phyloP scores from a whole-genome alignment of 1,140 invertebrate species.

The Archivesica marissinica region DNA sequence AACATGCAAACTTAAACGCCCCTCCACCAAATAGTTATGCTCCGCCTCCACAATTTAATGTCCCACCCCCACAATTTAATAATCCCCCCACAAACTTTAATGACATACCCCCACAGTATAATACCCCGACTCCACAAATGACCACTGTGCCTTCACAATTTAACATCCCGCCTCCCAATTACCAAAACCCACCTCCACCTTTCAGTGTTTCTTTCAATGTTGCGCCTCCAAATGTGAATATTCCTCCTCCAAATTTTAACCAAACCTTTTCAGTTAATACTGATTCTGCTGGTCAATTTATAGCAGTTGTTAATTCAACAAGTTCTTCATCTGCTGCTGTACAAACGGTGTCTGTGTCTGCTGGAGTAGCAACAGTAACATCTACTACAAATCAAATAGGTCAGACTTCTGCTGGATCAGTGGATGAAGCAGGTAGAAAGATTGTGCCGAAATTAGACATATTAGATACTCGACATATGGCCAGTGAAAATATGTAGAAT shows the following conservation, averaged over 20 bases:
- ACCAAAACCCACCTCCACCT: too few relatives aligned
- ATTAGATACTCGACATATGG: constrained; percentile 37
- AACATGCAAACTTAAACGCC: not conserved
- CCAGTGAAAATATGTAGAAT: not conserved
- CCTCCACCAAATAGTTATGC: not conserved
- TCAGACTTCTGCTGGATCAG: too few relatives aligned
- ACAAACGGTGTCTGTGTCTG: not conserved
- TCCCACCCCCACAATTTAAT: not conserved
- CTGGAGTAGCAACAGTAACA: not conserved
- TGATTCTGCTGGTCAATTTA: too few relatives aligned
- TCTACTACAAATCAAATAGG: not conserved
- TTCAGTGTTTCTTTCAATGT: not conserved
- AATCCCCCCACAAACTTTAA: not conserved
- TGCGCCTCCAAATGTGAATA: not conserved
- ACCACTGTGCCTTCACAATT: not conserved
- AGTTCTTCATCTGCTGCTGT: not conserved
- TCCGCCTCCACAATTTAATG: too few relatives aligned
- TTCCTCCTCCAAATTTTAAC: too few relatives aligned
- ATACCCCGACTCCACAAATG: not conserved
- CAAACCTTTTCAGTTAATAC: not conserved
- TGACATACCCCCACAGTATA: too few relatives aligned
- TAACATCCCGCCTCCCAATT: not conserved
- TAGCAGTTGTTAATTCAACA: not conserved
- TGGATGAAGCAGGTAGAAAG: not conserved
- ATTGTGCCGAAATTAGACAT: constrained; percentile 26